Conservation (phyloP, 2,888 invertebrate species). For the Ctenicera cuprea region DNA sequence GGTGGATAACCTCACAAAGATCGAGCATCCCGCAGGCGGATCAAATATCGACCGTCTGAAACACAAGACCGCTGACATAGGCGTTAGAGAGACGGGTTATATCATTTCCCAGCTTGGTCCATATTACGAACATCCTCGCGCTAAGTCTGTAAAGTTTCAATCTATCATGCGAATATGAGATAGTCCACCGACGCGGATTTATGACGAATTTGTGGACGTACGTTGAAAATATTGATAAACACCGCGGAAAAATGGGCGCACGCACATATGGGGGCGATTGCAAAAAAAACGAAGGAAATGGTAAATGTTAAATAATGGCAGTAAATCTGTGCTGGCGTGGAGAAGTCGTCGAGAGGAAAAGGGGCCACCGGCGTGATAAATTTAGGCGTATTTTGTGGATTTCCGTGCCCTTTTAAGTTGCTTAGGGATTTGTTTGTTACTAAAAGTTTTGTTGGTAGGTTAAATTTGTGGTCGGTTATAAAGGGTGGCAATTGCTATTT, state of each 20-base stretch:
- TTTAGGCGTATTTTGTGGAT: slow-evolving; percentile 30
- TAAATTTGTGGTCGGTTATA: slow-evolving; percentile 17
- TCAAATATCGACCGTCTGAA: slow-evolving; percentile 49
- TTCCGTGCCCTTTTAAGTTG: slow-evolving; percentile 38
- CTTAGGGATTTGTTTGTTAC: slow-evolving; percentile 34
- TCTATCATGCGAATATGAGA: slow-evolving; percentile 28
- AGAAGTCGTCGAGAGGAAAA: slow-evolving; percentile 19
- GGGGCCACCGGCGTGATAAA: slow-evolving; percentile 28
- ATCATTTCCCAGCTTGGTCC: slow-evolving; percentile 29
- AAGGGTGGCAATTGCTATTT: slow-evolving; percentile 31
- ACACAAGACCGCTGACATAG: slow-evolving; percentile 33
- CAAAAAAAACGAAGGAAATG: slow-evolving; percentile 16
- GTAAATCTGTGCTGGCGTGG: slow-evolving; percentile 19
- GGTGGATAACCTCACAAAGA: slow-evolving; percentile 42
- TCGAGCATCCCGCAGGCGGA: slow-evolving; percentile 45
- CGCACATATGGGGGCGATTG: not conserved
- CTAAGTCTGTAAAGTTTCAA: slow-evolving; percentile 34
- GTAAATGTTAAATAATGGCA: slow-evolving; percentile 27
- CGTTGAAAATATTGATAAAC: slow-evolving; percentile 20
- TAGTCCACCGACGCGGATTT: slow-evolving; percentile 16
- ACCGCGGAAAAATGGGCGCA: not conserved
- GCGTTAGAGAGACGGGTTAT: slow-evolving; percentile 18
- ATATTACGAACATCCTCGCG: slow-evolving; percentile 17
- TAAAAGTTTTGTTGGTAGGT: slow-evolving; percentile 30
- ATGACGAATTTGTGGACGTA: not conserved